Evolutionary conservation across 2,888 invertebrate genomes (phyloP).

Genomic region (Dynastes tityus): DNA sequence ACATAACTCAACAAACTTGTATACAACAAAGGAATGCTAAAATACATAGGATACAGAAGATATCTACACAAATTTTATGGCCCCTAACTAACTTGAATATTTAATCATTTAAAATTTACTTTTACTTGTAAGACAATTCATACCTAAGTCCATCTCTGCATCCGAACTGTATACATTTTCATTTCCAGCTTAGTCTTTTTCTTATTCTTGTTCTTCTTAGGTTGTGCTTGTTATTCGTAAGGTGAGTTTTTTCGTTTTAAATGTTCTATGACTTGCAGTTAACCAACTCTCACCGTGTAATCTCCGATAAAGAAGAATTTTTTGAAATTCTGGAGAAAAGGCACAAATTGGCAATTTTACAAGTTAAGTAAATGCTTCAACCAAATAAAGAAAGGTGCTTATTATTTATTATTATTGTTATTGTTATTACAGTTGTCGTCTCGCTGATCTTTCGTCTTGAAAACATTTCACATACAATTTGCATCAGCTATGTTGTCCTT

Average conservation of each 20-base stretch:
- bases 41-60: too few relatives aligned
- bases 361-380: slow-evolving; percentile 22
- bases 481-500: neutral
- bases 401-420: slow-evolving; percentile 33
- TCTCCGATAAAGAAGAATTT: slow-evolving; percentile 30
- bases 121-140: neutral
- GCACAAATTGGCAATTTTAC: slow-evolving; percentile 30
- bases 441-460: neutral
- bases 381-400: slow-evolving; percentile 20
- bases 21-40: too few relatives aligned
- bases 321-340: slow-evolving; percentile 23
- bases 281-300: slow-evolving; percentile 38
- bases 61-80: too few relatives aligned
- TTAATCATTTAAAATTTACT: too few relatives aligned
- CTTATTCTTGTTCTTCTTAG: neutral
- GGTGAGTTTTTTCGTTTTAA: slow-evolving; percentile 21
- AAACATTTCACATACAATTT: slow-evolving; percentile 32
- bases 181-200: slow-evolving; percentile 16
- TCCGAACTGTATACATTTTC: slow-evolving; percentile 18
- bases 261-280: slow-evolving; percentile 33
- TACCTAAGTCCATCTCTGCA: slow-evolving; percentile 20
- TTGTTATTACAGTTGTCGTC: slow-evolving; percentile 10
- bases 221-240: slow-evolving; percentile 13
- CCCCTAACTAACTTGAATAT: too few relatives aligned
- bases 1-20: too few relatives aligned